phyloP scores from a whole-genome alignment of 1,140 invertebrate genomes.

The Melipona quadrifasciata region DNA sequence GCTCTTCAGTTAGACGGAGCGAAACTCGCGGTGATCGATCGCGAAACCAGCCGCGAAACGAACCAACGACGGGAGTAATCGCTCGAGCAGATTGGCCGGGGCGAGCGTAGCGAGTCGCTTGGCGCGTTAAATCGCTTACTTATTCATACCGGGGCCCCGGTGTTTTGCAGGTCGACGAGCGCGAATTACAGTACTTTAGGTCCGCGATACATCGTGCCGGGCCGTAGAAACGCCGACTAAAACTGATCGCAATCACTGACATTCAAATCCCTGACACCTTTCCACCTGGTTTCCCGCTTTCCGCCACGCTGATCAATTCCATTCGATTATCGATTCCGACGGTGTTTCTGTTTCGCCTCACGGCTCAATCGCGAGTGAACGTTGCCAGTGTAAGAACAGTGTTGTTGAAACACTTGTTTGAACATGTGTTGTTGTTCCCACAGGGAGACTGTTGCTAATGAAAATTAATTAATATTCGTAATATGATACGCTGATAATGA shows the following conservation, averaged over 20 bases:
- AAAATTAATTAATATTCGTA: too few relatives aligned
- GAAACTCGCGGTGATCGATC: slow-evolving; percentile 2
- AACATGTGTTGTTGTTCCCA: too few relatives aligned
- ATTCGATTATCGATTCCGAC: not conserved
- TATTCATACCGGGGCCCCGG: slow-evolving; percentile 30
- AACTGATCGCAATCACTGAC: slow-evolving; percentile 42
- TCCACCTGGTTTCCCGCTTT: slow-evolving; percentile 25
- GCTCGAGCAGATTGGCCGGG: slow-evolving; percentile 2
- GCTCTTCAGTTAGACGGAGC: not conserved
- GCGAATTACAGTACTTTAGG: slow-evolving; percentile 37
- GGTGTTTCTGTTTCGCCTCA: not conserved
- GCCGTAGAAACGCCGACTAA: slow-evolving; percentile 5
- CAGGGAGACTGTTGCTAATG: too few relatives aligned
- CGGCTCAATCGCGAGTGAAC: too few relatives aligned
- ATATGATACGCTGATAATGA: too few relatives aligned
- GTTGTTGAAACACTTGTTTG: too few relatives aligned
- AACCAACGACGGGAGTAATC: slow-evolving; percentile 28
- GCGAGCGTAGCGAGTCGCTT: not conserved
- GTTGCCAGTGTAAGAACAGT: too few relatives aligned
- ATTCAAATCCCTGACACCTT: slow-evolving; percentile 29
- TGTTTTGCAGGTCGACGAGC: slow-evolving; percentile 25
- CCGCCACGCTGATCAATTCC: slow-evolving; percentile 4
- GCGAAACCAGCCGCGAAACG: slow-evolving; percentile 9
- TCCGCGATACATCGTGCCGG: not conserved
- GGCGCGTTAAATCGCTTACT: slow-evolving; percentile 44